These are phyloP conservation scores for Branchinecta lindahli DNA, from an alignment of 1,140 invertebrate species.

Conservation along the genomic window DNA sequence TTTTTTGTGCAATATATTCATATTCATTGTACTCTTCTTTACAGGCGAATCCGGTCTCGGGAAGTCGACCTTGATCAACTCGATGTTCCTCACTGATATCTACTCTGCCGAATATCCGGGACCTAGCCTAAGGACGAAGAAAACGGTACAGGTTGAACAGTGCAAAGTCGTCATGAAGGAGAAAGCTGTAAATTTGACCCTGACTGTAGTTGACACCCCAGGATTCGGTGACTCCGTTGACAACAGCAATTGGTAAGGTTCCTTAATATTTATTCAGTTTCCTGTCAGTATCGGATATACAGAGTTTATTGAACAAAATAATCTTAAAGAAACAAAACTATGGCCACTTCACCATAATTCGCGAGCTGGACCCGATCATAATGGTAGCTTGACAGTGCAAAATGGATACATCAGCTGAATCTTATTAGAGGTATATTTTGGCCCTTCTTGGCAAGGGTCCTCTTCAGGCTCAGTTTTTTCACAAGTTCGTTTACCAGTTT, in stretches of 20 bases:
- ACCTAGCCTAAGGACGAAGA: constrained; percentile 72
- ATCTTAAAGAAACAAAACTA: too few relatives aligned
- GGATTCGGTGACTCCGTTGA: constrained; percentile 51
- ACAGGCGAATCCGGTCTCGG: constrained; percentile 87
- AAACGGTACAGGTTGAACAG: constrained; percentile 78
- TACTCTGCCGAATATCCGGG: constrained; percentile 79
- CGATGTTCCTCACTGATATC: constrained; percentile 96
- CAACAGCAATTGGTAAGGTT: constrained; percentile 43
- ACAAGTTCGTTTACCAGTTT: too few relatives aligned
- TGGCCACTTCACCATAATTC: too few relatives aligned
- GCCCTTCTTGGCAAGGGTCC: too few relatives aligned
- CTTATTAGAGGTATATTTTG: too few relatives aligned
- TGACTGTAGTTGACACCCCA: constrained; percentile 49
- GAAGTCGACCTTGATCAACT: constrained; percentile 97
- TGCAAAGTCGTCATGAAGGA: constrained; percentile 79
- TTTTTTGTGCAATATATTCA: too few relatives aligned
- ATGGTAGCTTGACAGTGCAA: too few relatives aligned
- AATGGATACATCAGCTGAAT: too few relatives aligned
- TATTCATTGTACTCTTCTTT: constrained; percentile 27
- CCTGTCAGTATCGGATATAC: constrained; percentile 7
- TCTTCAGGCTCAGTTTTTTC: too few relatives aligned
- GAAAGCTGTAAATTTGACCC: constrained; percentile 44
- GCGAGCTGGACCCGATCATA: too few relatives aligned
- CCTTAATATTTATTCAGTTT: constrained; percentile 14
- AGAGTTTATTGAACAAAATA: neutral